Evolutionary conservation across 1,140 invertebrate species (phyloP).

Genomic region (Anadara kagoshimensis): DNA sequence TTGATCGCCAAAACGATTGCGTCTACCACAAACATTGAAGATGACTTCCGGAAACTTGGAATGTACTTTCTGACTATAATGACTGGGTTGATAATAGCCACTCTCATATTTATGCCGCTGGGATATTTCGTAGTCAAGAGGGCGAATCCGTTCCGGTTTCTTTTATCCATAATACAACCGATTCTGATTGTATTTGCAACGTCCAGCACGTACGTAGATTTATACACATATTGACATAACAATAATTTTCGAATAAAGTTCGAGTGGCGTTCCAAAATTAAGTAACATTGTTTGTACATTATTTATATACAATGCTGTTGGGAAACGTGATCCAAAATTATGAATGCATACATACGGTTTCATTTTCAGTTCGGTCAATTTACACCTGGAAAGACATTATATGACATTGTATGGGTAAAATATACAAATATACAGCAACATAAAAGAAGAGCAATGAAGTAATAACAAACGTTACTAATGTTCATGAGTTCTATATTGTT

Average conservation of each 20-base stretch:
- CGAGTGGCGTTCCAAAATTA: background rate
- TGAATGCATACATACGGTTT: background rate
- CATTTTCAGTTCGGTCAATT: background rate
- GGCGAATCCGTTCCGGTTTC: constrained; percentile 92
- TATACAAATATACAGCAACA: no score
- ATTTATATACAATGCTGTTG: background rate
- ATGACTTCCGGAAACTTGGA: constrained; percentile 89
- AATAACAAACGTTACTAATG: no score
- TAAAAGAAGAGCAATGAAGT: no score
- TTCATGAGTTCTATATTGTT: no score
- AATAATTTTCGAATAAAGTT: background rate
- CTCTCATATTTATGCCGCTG: constrained; percentile 88
- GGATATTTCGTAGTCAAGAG: constrained; percentile 89
- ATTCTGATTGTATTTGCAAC: constrained; percentile 94
- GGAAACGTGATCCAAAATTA: background rate
- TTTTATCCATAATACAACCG: constrained; percentile 87
- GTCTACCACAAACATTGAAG: constrained; percentile 84
- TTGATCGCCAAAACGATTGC: constrained; percentile 94
- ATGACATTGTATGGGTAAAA: no score
- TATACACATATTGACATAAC: background rate
- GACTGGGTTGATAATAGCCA: constrained; percentile 89
- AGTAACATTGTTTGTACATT: background rate
- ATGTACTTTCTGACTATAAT: constrained; percentile 92
- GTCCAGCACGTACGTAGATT: constrained; percentile 79
- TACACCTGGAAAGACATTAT: no score